Evolutionary conservation across 2,888 invertebrate species (phyloP), one percentile per base, ranked within the genome.

Genomic region (Herminia tarsipennalis): DNA sequence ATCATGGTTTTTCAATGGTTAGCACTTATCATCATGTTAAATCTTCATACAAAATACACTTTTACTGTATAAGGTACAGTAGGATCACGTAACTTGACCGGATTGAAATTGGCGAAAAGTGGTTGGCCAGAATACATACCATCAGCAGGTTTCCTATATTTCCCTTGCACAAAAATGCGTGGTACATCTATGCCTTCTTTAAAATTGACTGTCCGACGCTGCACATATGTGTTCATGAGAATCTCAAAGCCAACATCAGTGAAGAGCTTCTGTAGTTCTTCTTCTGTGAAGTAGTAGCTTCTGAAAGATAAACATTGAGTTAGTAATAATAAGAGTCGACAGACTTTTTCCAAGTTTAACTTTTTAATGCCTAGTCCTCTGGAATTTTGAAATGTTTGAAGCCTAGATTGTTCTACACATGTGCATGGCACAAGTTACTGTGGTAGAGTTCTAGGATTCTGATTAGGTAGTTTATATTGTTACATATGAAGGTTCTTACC

Each of bases 181-280:
- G 96, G 96, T 0, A 98, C 98, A 92, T 97, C 95, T 32, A 99
- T 92, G 5, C 96, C 95, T 86, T 99, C 98, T 73, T 99, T 98
- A 39, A 95, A 92, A 86, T 99, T 99, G 0, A 98, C 92, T 0
- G 99, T 99, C 39, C 97, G 93, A 20, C 98, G 92, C 68, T 97
- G 94, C 1, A 99, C 93, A 79, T 98, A 99, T 0, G 93, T 93
- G 75, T 95, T 96, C 40, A 86, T 86, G 0, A 94, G 59, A 1
- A 94, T 89, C 61, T 94, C 88, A 81, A 97, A 98, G 0, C 97
- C 97, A 46, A 92, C 93, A 4, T 91, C 82, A 3, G 73, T 75
- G 73, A 97, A 96, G 6, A 98, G 56, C 3, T 91, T 73, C 0
- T 83, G 77, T 0, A 98, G 76, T 75, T 95, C 95, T 25, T 96